These are phyloP conservation scores for Simalia tracyae DNA, from an alignment of 2,797 vertebrate genomes.

Conservation along the genomic window DNA sequence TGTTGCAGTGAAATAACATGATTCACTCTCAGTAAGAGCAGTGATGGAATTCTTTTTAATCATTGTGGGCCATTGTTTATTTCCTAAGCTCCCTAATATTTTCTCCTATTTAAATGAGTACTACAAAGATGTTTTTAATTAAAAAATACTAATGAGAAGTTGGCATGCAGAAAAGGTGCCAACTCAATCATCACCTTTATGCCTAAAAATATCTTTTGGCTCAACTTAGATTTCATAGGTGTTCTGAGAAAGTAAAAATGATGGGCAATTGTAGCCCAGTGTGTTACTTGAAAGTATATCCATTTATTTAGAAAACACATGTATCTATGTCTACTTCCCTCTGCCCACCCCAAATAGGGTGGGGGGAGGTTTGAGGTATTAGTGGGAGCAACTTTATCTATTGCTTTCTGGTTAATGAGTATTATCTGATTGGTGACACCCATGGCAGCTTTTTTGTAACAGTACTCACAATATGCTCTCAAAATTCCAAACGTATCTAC, in stretches of 20 bases:
- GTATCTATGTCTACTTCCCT: neutral
- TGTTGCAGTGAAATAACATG: neutral
- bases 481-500: neutral
- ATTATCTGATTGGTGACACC: neutral
- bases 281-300: neutral
- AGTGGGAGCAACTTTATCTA: neutral
- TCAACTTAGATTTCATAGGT: neutral
- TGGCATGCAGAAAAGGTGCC: neutral
- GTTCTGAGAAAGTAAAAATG: neutral
- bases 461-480: neutral
- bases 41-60: neutral
- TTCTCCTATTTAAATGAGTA: neutral
- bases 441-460: neutral
- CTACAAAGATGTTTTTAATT: neutral
- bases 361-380: neutral
- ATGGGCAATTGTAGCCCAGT: neutral
- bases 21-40: neutral
- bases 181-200: neutral
- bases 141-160: neutral
- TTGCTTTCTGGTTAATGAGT: neutral
- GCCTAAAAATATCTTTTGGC: neutral
- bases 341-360: neutral
- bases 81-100: neutral
- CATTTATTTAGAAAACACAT: neutral
- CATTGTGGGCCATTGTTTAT: neutral